Percentiles rank a stretch among this genome's conserved stretches.
Evolutionary conservation across 2,797 vertebrate genomes (phyloP).

Genomic region (Carduelis carduelis): DNA sequence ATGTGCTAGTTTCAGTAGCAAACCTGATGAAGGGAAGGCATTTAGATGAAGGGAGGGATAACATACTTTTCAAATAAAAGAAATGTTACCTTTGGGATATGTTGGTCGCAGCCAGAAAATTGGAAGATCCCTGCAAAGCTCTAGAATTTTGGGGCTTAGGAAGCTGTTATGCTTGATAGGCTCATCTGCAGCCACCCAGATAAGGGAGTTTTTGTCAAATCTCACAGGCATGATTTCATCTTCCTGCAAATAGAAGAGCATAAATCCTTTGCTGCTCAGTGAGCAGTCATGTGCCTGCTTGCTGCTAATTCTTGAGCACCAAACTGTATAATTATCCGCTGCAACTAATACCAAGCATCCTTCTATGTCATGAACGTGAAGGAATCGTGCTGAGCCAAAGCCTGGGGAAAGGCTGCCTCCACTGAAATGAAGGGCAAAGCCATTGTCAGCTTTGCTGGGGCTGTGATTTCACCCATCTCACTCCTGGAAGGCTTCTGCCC

Average conservation of each 20-base stretch:
- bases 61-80: background rate
- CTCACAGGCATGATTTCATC: slow-evolving; percentile 88
- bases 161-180: slow-evolving; percentile 87
- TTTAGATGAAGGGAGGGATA: background rate
- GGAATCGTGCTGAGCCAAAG: background rate
- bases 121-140: slow-evolving; percentile 85
- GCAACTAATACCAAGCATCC: background rate
- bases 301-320: slow-evolving; percentile 18
- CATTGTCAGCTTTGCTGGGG: background rate
- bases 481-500: background rate
- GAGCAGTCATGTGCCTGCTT: background rate
- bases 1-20: background rate
- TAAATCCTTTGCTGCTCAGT: slow-evolving; percentile 38
- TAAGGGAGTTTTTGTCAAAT: slow-evolving; percentile 86
- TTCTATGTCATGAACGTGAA: background rate
- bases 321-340: background rate
- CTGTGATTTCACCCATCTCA: background rate
- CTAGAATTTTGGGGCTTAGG: slow-evolving; percentile 85
- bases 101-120: slow-evolving; percentile 90
- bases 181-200: slow-evolving; percentile 87
- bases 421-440: background rate
- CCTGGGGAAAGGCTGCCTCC: background rate
- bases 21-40: background rate
- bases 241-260: slow-evolving; percentile 76
- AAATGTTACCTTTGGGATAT: slow-evolving; percentile 82